Evolutionary conservation across 2,888 invertebrate species (phyloP).

Genomic region (Eupithecia centaureata): DNA sequence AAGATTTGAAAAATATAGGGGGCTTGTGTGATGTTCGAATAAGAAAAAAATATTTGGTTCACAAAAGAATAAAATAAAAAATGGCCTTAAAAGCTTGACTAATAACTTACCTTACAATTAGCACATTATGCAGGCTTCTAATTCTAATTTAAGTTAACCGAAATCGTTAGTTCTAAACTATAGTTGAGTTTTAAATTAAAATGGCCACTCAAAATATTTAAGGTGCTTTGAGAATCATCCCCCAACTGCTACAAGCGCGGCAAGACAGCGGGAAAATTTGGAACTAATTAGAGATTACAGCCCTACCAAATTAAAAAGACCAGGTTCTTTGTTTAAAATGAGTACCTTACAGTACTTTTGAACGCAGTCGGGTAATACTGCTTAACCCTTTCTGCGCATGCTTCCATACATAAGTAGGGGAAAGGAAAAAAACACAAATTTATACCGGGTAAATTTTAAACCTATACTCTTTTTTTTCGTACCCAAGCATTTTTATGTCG

Average conservation of each 20-base stretch:
- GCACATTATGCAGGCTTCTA: too few relatives aligned
- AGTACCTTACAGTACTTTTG: constrained; percentile 12
- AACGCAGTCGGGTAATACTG: constrained; percentile 47
- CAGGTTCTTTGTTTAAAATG: constrained; percentile 11
- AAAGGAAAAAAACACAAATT: constrained; percentile 83
- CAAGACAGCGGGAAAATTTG: constrained; percentile 55
- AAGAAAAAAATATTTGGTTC: too few relatives aligned
- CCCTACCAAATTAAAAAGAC: constrained; percentile 46
- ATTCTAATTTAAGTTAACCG: too few relatives aligned
- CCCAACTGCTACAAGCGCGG: constrained; percentile 51
- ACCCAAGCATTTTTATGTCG: constrained; percentile 80
- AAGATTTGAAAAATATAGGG: too few relatives aligned
- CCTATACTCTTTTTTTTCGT: constrained; percentile 83
- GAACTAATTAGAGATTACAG: constrained; percentile 61
- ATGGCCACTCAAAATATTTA: neutral
- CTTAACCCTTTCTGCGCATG: constrained; percentile 84
- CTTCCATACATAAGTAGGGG: constrained; percentile 79
- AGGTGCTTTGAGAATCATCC: constrained; percentile 41
- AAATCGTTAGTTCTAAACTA: too few relatives aligned
- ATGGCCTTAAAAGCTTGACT: too few relatives aligned
- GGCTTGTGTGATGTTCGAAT: too few relatives aligned
- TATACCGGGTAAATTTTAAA: constrained; percentile 84
- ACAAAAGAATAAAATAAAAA: too few relatives aligned
- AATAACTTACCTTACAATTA: too few relatives aligned
- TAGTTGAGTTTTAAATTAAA: neutral